Evolutionary conservation across 2,797 vertebrate genomes (phyloP).

Genomic region (Columba guinea): DNA sequence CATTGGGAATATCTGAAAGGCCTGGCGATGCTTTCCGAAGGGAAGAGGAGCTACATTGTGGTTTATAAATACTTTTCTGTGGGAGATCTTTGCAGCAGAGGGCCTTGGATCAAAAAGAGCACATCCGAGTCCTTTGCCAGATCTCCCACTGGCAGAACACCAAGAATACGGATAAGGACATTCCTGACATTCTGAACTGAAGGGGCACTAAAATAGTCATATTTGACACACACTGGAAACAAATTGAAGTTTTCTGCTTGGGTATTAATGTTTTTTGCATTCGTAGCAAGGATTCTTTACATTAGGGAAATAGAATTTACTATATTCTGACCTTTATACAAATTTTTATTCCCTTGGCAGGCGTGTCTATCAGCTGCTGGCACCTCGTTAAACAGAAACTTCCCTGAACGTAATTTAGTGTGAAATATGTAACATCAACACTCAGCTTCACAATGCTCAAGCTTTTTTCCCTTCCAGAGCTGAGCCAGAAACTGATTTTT

Average conservation of each 20-base stretch:
- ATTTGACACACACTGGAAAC: neutral
- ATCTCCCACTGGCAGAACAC: conserved; percentile 28
- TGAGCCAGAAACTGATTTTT: neutral
- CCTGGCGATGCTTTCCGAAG: neutral
- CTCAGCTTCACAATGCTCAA: neutral
- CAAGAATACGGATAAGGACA: conserved; percentile 18
- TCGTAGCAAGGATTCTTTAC: neutral
- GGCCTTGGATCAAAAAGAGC: conserved; percentile 21
- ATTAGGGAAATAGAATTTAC: neutral
- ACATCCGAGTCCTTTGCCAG: conserved; percentile 23
- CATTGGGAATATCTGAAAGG: neutral
- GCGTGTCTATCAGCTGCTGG: neutral
- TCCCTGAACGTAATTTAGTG: neutral
- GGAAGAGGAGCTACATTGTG: neutral
- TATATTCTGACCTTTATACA: neutral
- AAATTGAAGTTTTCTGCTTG: neutral
- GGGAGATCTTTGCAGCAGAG: conserved; percentile 15
- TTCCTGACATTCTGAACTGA: conserved; percentile 46
- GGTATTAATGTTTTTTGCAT: neutral
- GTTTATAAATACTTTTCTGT: conserved; percentile 39
- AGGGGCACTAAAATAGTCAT: conserved; percentile 6
- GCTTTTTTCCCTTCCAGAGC: neutral
- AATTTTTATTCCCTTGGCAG: neutral
- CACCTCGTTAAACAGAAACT: neutral
- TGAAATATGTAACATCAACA: neutral